Base-by-base conservation (phyloP, 1,140 invertebrate genomes). In the Oncopodura yosiiana region DNA sequence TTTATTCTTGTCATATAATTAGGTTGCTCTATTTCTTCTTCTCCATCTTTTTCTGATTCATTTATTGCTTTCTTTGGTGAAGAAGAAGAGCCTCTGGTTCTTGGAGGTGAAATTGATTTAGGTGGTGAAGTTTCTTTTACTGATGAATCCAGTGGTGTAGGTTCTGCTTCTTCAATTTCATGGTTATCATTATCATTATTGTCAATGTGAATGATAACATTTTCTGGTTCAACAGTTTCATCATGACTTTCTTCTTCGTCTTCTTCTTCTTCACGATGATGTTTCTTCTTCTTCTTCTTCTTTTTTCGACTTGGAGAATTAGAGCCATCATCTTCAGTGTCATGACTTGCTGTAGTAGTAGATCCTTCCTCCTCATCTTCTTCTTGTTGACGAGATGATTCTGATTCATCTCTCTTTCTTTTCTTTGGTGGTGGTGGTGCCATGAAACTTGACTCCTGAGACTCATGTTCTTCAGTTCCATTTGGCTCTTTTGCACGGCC, bases 271-370 rank as follows among this genome's bases (percentile, higher is more conserved):
- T 5, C 38, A 39, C 42, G 8, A 49, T n/a, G 2, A 14, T 51
- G 18, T 19, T 37, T 27, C 45, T 34, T 45, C 16, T 38, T 57
- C 24, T 45, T 49, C 29, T 32, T 56, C 26, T 56, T 49, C 19
- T 19, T 42, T 23, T 29, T 51, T 2, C 19, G 18, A 3, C 3
- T 11, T 14, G 19, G 11, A 19, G 19, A 9, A 5, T 4, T 44
- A 16, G 42, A 6, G 42, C 11, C 42, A 44, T 9, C 9, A 44
- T 21, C 5, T 6, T 27, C 42, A 44, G 23, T 19, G 19, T 11
- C 16, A 27, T 19, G 6, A n/a, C 8, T 9, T 34, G 6, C 30
- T 8, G 6, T n/a, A 34, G 30, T 9, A n/a, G 8, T 34, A n/a
- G 8, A n/a, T n/a, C 30, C 9, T 11, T 6, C 18, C 8, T 26